These are phyloP conservation scores for Paradoxurus hermaphroditus DNA, from an alignment of 2,113 vertebrate genomes.

Conservation along the genomic window DNA sequence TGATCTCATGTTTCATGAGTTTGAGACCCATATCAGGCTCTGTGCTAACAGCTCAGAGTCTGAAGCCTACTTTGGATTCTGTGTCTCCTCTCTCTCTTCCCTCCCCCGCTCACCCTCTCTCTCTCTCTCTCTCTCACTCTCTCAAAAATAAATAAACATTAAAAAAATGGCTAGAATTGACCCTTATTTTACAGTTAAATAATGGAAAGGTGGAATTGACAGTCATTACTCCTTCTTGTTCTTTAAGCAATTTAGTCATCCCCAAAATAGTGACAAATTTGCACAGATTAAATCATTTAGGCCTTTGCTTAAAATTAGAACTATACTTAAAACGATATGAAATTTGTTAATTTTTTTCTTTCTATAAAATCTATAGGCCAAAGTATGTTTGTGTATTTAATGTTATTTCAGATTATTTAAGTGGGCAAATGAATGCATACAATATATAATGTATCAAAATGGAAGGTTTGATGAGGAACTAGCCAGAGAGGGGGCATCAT, in stretches of 20 bases:
- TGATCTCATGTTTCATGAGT: no score
- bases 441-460: neutral
- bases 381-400: neutral
- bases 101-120: no score
- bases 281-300: slow-evolving; percentile 21
- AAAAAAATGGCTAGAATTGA: neutral
- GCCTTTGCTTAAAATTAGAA: slow-evolving; percentile 32
- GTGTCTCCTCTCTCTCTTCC: no score
- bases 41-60: no score
- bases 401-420: neutral
- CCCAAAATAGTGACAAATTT: neutral
- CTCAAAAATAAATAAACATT: no score
- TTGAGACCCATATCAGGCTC: no score
- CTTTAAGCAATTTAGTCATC: slow-evolving; percentile 21
- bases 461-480: neutral
- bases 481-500: neutral
- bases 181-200: slow-evolving; percentile 24
- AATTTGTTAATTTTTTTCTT: neutral
- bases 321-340: slow-evolving; percentile 14
- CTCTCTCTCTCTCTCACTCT: no score
- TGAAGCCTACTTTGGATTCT: no score
- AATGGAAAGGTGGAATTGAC: neutral
- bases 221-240: neutral
- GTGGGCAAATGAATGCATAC: neutral
- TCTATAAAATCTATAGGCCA: neutral